These are phyloP conservation scores for Cyprinodon tularosa DNA, from an alignment of 2,113 vertebrate genomes.

Conservation along the genomic window DNA sequence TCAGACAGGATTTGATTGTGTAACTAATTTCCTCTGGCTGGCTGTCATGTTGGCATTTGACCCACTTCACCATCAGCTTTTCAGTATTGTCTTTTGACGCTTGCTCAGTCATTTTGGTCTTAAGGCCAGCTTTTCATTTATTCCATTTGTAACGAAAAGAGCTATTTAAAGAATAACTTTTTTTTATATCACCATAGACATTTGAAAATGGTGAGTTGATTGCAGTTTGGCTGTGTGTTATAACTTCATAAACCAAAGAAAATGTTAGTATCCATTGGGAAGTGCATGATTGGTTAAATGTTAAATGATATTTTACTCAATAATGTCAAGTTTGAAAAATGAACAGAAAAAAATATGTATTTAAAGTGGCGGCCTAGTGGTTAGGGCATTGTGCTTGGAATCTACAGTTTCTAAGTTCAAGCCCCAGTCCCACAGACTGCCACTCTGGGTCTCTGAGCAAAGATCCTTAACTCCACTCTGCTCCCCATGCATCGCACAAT, in stretches of 20 bases:
- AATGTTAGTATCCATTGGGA: not conserved
- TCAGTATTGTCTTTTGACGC: constrained; percentile 33
- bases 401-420: too few relatives aligned
- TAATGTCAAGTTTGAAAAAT: not conserved
- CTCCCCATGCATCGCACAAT: too few relatives aligned
- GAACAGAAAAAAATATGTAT: too few relatives aligned
- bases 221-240: not conserved
- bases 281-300: not conserved
- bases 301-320: not conserved
- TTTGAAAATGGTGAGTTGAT: not conserved
- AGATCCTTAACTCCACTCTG: too few relatives aligned
- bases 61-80: constrained; percentile 29
- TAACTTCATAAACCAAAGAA: not conserved
- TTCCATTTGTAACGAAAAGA: not conserved
- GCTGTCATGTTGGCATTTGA: constrained; percentile 43
- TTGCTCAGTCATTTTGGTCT: constrained; percentile 17
- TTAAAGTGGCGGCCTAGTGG: too few relatives aligned
- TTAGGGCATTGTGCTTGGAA: too few relatives aligned
- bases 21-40: constrained; percentile 55
- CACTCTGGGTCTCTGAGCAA: too few relatives aligned
- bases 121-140: constrained; percentile 6
- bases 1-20: constrained; percentile 60
- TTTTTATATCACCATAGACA: not conserved
- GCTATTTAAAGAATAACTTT: not conserved
- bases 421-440: too few relatives aligned